Evolutionary conservation across 2,797 vertebrate genomes (phyloP), one percentile per base, ranked within the genome.

Genomic region (Phaenicophaeus curvirostris): DNA sequence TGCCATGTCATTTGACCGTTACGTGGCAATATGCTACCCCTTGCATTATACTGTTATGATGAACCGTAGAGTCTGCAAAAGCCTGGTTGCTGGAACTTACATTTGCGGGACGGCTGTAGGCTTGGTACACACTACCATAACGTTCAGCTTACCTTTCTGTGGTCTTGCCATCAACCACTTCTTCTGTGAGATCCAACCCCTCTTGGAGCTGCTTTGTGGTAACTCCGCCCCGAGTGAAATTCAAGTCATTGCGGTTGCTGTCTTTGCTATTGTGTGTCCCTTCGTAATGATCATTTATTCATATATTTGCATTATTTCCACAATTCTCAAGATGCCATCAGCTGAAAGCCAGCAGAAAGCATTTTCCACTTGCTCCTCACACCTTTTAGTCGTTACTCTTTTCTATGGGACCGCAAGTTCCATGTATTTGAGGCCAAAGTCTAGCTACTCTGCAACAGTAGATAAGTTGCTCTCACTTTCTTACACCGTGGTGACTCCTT

Each of bases 401-500:
- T 89, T 81, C n/a, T 87, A 90, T 31, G 73, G 83, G 6, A 69
- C 87, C 31, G 85, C 59, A 50, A 39, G 54, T 31, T 89, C 71
- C 55, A 68, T 21, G 44, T 89, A 91, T 7, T 28, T 94, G 75
- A 1, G 23, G n/a, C 59, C 89, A 37, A 94, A 91, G 48, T 72
- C 17, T 50, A 77, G 19, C 44, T 94, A 72, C 44, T 48, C 80
- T 27, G 65, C 80, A 4, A 16, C 89, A 53, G 69, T 81, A 11
- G 80, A 85, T 33, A 94, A 88, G 31, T 72, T 91, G 37, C 80
- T 91, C 33, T 91, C 89, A 4, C 80, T 94, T 42, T 85, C 85
- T 25, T 85, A 81, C 13, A 81, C 80, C 24, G 30, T 94, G 50
- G 37, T 88, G 17, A 87, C 58, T 35, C 84, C 69, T 62, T 24